Base-by-base conservation (phyloP, 2,113 vertebrate genomes). In the Hipposideros armiger region DNA sequence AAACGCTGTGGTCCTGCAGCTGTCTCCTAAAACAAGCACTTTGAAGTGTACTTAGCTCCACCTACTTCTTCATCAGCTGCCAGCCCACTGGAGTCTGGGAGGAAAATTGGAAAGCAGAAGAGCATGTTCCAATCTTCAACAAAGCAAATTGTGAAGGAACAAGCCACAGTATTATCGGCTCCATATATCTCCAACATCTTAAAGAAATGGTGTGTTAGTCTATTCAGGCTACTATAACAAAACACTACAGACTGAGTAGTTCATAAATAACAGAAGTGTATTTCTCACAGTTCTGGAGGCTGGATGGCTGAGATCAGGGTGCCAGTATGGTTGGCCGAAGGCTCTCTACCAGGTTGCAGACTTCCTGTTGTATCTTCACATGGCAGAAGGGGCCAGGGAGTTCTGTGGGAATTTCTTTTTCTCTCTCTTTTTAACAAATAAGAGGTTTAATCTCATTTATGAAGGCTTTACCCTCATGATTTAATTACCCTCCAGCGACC, bases 1-100 rank as follows among this genome's bases (percentile, higher is more conserved):
- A 94, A 94, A 67, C 78, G 36, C 86, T 84, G 73, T 40, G 74
- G 10, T n/a, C 56, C n/a, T 87, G 70, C 69, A 95, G 69, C 92
- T 95, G 56, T 95, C 58, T 95, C 40, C 32, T 76, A 72, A 81
- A 87, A n/a, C 24, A 60, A 66, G 26, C 40, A 32, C 91, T 93
- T 82, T 92, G 87, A 97, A 72, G 56, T 82, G 9, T 2, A 26
- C 24, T 92, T 66, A 19, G 54, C 36, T 32, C 74, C 26, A 42
- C 32, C 76, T 5, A 84, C 36, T 67, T 93, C 66, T 94, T 90
- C 77, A 36, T 87, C 52, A 85, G 82, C 11, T 28, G 80, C 42
- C 9, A 14, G 54, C 1, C 60, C 66, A 60, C 9, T 15, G 40
- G 19, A 64, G 28, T 80, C 45, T 74, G 45, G 5, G 40, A 62